A percentile compares a stretch with the other conserved stretches of the same genome.
These are phyloP conservation scores for Gryon sp. DNA, from an alignment of 1,140 invertebrate species.

Conservation along the genomic window DNA sequence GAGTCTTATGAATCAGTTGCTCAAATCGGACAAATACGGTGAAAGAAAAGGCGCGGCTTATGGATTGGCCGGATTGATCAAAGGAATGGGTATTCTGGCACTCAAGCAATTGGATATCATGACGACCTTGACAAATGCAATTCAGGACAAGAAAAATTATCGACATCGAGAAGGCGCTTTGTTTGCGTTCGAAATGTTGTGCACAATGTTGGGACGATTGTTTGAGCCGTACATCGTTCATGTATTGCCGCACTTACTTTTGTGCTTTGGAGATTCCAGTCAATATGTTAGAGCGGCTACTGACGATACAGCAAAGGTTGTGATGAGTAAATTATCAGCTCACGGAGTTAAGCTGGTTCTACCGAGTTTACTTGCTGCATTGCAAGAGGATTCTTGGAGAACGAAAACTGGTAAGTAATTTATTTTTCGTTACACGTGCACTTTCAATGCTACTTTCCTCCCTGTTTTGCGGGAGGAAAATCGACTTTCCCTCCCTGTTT, in stretches of 20 bases:
- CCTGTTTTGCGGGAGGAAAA: too few species aligned
- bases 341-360: constrained; percentile 98
- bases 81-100: constrained; percentile 97
- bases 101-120: constrained; percentile 98
- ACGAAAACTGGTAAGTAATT: constrained; percentile 92
- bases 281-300: constrained; percentile 95
- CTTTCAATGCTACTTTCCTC: too few species aligned
- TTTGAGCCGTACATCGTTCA: constrained; percentile 99
- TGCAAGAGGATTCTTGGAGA: constrained; percentile 99
- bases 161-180: constrained; percentile 95
- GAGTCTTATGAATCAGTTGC: constrained; percentile 91
- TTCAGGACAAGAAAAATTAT: constrained; percentile 98
- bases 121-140: constrained; percentile 94
- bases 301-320: constrained; percentile 95
- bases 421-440: too few species aligned
- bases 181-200: constrained; percentile 98
- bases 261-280: constrained; percentile 97
- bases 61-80: constrained; percentile 93
- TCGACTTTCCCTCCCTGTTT: too few species aligned
- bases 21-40: constrained; percentile 98
- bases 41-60: constrained; percentile 95
- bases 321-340: constrained; percentile 97
- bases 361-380: constrained; percentile 92
- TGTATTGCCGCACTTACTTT: constrained; percentile 94
- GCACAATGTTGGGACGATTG: constrained; percentile 94